These are phyloP conservation scores for Phalloptychus januarius DNA, from an alignment of 2,797 vertebrate species.

Conservation along the genomic window DNA sequence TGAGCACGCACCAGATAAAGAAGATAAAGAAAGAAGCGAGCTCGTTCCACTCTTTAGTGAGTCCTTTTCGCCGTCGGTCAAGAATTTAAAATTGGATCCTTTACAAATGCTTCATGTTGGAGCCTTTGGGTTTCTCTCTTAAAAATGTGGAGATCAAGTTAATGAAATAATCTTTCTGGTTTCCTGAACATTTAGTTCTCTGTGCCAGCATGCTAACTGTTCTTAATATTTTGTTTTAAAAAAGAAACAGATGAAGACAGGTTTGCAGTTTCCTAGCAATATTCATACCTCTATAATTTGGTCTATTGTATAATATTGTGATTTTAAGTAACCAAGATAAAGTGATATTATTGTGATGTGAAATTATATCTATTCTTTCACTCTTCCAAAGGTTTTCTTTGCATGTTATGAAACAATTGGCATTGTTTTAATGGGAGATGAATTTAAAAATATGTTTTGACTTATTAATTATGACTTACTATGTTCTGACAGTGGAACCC, in stretches of 20 bases:
- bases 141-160: not conserved
- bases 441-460: not conserved
- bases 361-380: not conserved
- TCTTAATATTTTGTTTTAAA: not conserved
- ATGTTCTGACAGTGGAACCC: too few relatives aligned
- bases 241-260: not conserved
- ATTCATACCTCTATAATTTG: not conserved
- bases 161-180: not conserved
- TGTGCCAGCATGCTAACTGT: too few relatives aligned
- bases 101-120: not conserved
- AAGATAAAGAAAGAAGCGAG: not conserved
- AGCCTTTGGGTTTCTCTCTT: not conserved
- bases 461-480: too few relatives aligned
- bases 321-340: not conserved
- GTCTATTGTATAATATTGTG: not conserved
- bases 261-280: not conserved
- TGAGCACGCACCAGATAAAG: too few relatives aligned
- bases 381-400: not conserved
- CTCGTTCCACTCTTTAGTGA: not conserved
- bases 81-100: not conserved
- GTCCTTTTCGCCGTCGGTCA: not conserved
- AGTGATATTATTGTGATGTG: not conserved
- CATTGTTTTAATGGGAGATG: not conserved
- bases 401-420: not conserved
- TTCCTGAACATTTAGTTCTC: not conserved